phyloP scores from a whole-genome alignment of 2,113 vertebrate species.

The Paratilapia polleni region DNA sequence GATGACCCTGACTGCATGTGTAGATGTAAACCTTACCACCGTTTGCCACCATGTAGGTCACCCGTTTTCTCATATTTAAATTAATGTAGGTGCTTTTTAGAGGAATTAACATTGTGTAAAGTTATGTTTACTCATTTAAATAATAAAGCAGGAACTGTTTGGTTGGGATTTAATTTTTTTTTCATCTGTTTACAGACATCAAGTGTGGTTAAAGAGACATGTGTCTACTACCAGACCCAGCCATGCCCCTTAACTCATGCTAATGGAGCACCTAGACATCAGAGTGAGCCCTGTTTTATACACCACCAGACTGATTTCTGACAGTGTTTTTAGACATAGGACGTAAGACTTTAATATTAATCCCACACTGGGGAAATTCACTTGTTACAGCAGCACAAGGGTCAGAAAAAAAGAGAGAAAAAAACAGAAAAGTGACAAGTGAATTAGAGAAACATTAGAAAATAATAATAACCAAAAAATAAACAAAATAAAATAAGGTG shows the following conservation, averaged over 20 bases:
- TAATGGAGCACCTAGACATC: fast-evolving
- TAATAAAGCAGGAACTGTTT: not conserved
- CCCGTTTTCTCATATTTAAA: not conserved
- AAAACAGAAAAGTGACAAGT: no score
- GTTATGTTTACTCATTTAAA: not conserved
- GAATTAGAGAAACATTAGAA: no score
- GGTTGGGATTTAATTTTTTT: not conserved
- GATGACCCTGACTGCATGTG: constrained; percentile 35
- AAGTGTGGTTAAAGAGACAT: fast-evolving
- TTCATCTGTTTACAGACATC: not conserved
- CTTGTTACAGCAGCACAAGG: no score
- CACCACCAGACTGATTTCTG: not conserved
- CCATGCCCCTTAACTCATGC: fast-evolving
- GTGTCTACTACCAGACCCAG: fast-evolving
- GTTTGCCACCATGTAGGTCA: constrained; percentile 34
- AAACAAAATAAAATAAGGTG: no score
- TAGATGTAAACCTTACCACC: not conserved
- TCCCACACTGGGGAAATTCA: no score
- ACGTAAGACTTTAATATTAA: no score
- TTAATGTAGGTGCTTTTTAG: not conserved
- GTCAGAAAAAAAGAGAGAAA: no score
- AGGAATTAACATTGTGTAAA: not conserved
- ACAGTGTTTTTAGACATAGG: not conserved
- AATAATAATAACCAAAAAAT: no score
- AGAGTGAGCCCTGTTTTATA: not conserved